These are phyloP conservation scores for Lasiommata megera DNA, from an alignment of 2,888 invertebrate genomes.

Conservation along the genomic window DNA sequence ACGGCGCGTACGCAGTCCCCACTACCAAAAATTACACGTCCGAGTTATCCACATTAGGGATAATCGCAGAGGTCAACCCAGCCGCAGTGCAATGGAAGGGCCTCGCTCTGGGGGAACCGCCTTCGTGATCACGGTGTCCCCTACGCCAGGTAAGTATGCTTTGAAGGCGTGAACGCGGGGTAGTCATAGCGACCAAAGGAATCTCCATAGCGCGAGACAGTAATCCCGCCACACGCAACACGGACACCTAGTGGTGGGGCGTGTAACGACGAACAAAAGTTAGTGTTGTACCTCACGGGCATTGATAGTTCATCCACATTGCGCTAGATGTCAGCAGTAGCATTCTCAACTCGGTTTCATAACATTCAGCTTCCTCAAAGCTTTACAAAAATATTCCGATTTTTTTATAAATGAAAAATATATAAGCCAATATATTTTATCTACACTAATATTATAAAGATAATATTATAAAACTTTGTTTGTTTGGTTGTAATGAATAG, in stretches of 20 bases:
- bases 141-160: slow-evolving; percentile 41
- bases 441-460: no score
- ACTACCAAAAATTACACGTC: slow-evolving; percentile 54
- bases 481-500: no score
- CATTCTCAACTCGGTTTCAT: no score
- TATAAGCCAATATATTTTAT: no score
- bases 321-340: neutral
- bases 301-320: neutral
- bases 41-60: slow-evolving; percentile 54
- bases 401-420: no score
- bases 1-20: slow-evolving; percentile 45
- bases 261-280: neutral
- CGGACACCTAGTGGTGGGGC: slow-evolving; percentile 7
- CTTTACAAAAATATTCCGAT: no score
- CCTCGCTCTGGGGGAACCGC: slow-evolving; percentile 55
- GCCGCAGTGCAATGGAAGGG: slow-evolving; percentile 50
- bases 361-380: no score
- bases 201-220: slow-evolving; percentile 24
- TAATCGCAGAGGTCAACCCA: slow-evolving; percentile 55
- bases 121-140: slow-evolving; percentile 52
- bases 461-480: no score
- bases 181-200: slow-evolving; percentile 4
- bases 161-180: neutral
- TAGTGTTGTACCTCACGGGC: neutral
- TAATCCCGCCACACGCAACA: neutral